These are phyloP conservation scores for Chironomus striatipennis DNA, from an alignment of 1,140 invertebrate genomes.

Conservation along the genomic window DNA sequence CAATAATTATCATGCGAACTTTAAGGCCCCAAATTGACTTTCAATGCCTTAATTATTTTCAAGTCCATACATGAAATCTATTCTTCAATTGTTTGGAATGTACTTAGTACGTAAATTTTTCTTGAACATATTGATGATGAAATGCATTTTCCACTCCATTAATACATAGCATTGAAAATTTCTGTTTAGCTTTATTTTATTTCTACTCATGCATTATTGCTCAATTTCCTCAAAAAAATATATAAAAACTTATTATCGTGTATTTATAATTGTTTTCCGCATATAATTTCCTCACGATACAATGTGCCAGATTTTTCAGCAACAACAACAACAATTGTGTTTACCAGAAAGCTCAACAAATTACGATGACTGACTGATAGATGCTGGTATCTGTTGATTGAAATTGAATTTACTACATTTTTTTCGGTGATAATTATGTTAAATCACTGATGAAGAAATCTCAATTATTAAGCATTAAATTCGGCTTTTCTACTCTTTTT, in stretches of 20 bases:
- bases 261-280: constrained; percentile 1
- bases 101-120: too few relatives aligned
- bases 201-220: not conserved
- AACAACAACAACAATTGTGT: not conserved
- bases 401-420: not conserved
- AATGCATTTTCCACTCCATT: constrained; percentile 12
- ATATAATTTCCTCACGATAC: not conserved
- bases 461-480: not conserved
- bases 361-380: not conserved
- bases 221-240: not conserved
- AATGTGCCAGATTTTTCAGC: not conserved
- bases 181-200: not conserved
- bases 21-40: too few relatives aligned
- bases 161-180: not conserved
- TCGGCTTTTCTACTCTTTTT: not conserved
- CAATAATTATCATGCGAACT: too few relatives aligned
- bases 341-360: not conserved
- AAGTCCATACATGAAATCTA: too few relatives aligned
- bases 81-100: too few relatives aligned
- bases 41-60: too few relatives aligned
- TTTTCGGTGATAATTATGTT: not conserved
- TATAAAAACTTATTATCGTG: not conserved
- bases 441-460: not conserved
- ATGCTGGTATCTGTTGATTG: not conserved
- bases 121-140: not conserved